A percentile compares a stretch with the other conserved stretches of the same genome.
These are phyloP conservation scores for Nephrocerus scutellatus DNA, from an alignment of 2,888 invertebrate species.

Conservation along the genomic window DNA sequence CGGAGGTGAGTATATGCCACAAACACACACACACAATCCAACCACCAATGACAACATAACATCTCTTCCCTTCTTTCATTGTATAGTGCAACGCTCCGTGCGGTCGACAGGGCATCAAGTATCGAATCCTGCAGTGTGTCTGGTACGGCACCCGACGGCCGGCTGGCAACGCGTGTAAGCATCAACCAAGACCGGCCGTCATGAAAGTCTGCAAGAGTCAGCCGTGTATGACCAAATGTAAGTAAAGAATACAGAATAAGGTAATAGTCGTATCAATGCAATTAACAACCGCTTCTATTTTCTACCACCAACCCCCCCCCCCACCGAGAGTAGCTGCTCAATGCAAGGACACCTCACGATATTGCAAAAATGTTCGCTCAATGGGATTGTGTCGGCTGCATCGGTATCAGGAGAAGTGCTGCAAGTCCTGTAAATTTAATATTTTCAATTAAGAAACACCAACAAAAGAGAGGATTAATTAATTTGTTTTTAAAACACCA, in stretches of 20 bases:
- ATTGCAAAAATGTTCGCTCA: slow-evolving; percentile 78
- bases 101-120: slow-evolving; percentile 75
- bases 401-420: slow-evolving; percentile 80
- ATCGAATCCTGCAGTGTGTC: slow-evolving; percentile 83
- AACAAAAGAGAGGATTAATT: no score
- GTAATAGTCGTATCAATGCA: neutral
- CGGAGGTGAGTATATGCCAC: slow-evolving; percentile 59
- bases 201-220: slow-evolving; percentile 69
- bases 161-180: slow-evolving; percentile 79
- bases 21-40: neutral
- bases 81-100: slow-evolving; percentile 78
- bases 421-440: slow-evolving; percentile 63
- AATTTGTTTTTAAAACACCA: no score
- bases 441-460: slow-evolving; percentile 16
- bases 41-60: neutral
- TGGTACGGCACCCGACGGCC: slow-evolving; percentile 81
- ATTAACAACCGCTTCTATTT: no score
- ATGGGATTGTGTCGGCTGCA: slow-evolving; percentile 83
- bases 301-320: no score
- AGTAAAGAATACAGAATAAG: slow-evolving; percentile 32
- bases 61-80: slow-evolving; percentile 6
- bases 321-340: slow-evolving; percentile 57
- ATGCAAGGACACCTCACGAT: slow-evolving; percentile 74
- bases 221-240: slow-evolving; percentile 55
- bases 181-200: slow-evolving; percentile 67